phyloP scores from a whole-genome alignment of 2,888 invertebrate species.

The Flexamia atlantica region DNA sequence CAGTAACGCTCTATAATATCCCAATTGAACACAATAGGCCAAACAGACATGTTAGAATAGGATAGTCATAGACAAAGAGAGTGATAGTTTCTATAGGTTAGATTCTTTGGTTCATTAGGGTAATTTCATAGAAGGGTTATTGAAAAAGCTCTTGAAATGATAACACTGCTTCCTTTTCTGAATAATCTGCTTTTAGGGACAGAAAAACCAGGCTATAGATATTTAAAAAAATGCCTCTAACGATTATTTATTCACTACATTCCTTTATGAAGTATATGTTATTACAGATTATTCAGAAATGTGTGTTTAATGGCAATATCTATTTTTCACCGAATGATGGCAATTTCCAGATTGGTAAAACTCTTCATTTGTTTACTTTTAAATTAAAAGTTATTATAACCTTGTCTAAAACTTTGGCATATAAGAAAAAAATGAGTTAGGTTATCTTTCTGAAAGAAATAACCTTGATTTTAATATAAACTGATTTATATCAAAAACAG shows the following conservation, averaged over 20 bases:
- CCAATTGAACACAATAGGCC: slow-evolving; percentile 64
- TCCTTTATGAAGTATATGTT: not conserved
- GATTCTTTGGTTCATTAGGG: slow-evolving; percentile 25
- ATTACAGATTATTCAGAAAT: slow-evolving; percentile 47
- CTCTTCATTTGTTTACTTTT: too few relatives aligned
- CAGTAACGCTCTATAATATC: slow-evolving; percentile 36
- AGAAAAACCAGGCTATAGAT: not conserved
- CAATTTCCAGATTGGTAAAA: not conserved
- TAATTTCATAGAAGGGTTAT: slow-evolving; percentile 7
- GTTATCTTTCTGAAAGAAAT: too few relatives aligned
- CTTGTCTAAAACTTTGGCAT: too few relatives aligned
- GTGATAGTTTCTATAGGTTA: slow-evolving; percentile 37
- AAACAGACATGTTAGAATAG: slow-evolving; percentile 58
- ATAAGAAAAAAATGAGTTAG: too few relatives aligned
- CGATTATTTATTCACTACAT: not conserved
- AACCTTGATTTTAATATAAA: too few relatives aligned
- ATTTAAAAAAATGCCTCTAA: not conserved
- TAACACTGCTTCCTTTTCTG: slow-evolving; percentile 42
- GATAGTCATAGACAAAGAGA: slow-evolving; percentile 56
- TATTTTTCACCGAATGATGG: not conserved
- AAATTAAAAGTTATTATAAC: too few relatives aligned
- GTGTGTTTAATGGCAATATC: not conserved
- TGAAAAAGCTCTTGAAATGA: slow-evolving; percentile 39
- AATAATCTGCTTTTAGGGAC: not conserved
- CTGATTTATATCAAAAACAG: too few relatives aligned